phyloP scores from a whole-genome alignment of 2,888 invertebrate species.

The Scotopteryx bipunctaria region DNA sequence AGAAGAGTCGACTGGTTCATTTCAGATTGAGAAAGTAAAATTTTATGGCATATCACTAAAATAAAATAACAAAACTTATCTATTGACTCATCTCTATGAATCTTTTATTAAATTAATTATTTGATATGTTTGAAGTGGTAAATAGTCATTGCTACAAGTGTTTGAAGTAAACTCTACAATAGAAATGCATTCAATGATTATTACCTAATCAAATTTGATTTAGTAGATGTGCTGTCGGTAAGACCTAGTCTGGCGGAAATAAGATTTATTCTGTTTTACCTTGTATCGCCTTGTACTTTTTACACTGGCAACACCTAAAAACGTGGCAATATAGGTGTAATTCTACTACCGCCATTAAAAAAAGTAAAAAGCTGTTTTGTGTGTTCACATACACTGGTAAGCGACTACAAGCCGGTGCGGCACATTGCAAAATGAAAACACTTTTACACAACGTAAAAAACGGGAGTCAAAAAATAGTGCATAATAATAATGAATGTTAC shows the following conservation, averaged over 20 bases:
- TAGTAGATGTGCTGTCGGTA: conserved; percentile 4
- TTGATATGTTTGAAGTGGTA: conserved; percentile 38
- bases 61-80: conserved; percentile 33
- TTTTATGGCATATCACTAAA: conserved; percentile 69
- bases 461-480: conserved; percentile 64
- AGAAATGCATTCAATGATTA: conserved; percentile 34
- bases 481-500: conserved; percentile 58
- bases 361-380: conserved; percentile 46
- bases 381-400: conserved; percentile 55
- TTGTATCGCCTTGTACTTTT: conserved; percentile 7
- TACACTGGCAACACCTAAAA: conserved; percentile 16
- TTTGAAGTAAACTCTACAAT: conserved; percentile 16
- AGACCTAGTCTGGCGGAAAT: conserved; percentile 36
- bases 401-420: conserved; percentile 76
- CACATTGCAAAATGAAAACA: conserved; percentile 61
- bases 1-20: conserved; percentile 63
- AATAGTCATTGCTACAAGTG: conserved; percentile 11
- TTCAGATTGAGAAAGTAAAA: conserved; percentile 45
- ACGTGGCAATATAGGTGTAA: background rate
- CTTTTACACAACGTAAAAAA: conserved; percentile 58
- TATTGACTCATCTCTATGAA: conserved; percentile 27
- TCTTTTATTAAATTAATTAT: conserved; percentile 21
- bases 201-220: conserved; percentile 18
- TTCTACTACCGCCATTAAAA: conserved; percentile 43
- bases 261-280: conserved; percentile 23